Evolutionary conservation across 2,113 vertebrate species (phyloP).

Genomic region (Anas platyrhynchos): DNA sequence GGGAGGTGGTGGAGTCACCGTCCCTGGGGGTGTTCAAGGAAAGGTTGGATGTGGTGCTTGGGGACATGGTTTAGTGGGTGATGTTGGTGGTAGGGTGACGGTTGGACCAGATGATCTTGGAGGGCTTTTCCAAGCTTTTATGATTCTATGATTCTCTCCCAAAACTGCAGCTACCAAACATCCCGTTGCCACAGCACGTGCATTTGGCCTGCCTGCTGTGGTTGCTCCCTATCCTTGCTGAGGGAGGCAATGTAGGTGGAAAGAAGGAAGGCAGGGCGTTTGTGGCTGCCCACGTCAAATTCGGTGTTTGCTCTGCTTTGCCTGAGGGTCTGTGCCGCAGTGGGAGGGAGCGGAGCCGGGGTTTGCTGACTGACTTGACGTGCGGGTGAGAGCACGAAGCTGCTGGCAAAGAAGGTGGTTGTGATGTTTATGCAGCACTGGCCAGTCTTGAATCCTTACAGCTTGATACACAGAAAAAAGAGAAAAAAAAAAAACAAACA

Average conservation of each 20-base stretch:
- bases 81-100: too few relatives aligned
- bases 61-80: too few relatives aligned
- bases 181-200: rapidly evolving
- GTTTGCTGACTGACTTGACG: not conserved
- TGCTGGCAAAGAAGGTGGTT: not conserved
- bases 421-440: not conserved
- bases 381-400: not conserved
- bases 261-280: not conserved
- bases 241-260: rapidly evolving
- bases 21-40: too few relatives aligned
- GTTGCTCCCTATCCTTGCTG: not conserved
- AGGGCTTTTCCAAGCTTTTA: too few relatives aligned
- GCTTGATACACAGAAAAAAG: not conserved
- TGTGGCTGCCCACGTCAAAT: not conserved
- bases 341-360: not conserved
- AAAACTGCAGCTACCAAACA: not conserved
- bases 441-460: not conserved
- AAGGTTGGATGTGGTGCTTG: too few relatives aligned
- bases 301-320: not conserved
- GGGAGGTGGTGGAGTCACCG: too few relatives aligned
- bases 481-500: not conserved
- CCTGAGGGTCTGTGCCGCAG: not conserved
- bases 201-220: not conserved
- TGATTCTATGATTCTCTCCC: not conserved
- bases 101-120: too few relatives aligned